Conservation (phyloP, 2,888 invertebrate species). For the Lasioglossum figueresi region DNA sequence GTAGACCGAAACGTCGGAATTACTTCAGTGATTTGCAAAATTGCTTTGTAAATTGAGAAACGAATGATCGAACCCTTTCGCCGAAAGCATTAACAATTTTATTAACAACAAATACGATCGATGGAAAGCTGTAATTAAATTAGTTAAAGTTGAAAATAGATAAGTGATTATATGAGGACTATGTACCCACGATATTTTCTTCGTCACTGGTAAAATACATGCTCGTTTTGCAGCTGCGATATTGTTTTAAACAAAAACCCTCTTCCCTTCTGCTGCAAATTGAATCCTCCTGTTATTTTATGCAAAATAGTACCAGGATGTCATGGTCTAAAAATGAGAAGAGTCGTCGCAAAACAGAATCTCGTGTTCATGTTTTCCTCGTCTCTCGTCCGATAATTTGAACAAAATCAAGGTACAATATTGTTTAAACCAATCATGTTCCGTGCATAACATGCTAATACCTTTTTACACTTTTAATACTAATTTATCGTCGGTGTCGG, state of each 20-base stretch:
- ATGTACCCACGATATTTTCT: neutral
- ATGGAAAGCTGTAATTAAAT: too few species aligned
- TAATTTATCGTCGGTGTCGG: neutral
- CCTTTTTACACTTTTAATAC: neutral
- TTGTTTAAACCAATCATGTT: neutral
- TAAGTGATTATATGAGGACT: neutral
- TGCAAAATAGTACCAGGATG: neutral
- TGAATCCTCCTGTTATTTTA: neutral
- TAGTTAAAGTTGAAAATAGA: neutral
- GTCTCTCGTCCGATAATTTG: neutral
- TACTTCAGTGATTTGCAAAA: too few species aligned
- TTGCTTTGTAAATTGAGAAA: too few species aligned
- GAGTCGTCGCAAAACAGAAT: neutral
- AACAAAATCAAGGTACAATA: neutral
- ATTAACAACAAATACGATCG: too few species aligned
- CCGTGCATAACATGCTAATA: neutral
- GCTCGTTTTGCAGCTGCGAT: neutral
- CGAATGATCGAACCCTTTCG: too few species aligned
- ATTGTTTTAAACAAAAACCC: neutral
- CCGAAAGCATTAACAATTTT: too few species aligned
- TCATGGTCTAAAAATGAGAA: neutral
- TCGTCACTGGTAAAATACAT: too few species aligned
- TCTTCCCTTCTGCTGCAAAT: neutral
- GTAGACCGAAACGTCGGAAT: too few species aligned
- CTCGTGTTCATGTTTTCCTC: neutral